Base-by-base conservation (phyloP, 2,113 vertebrate species). In the Halichoerus grypus region DNA sequence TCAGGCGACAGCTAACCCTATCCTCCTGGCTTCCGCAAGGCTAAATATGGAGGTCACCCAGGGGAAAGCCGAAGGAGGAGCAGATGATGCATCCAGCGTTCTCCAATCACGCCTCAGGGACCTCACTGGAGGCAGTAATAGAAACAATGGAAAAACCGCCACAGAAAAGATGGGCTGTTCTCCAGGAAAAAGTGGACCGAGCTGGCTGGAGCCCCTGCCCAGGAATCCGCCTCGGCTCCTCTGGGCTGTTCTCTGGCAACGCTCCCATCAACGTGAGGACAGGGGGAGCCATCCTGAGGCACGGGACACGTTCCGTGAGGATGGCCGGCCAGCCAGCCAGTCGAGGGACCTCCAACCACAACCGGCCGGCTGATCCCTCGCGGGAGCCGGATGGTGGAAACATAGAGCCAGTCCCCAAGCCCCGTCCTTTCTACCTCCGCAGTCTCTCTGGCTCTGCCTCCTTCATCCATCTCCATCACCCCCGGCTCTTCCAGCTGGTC, bases 341-440 rank as follows among this genome's bases (percentile, higher is more conserved):
- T 1, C 1, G 0, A 53, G 53, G 59, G 61, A 49, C 39, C 83
- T 46, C 61, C n/a, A 55, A 22, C 21, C 36, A 86, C 94, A 80
- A 39, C 65, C 26, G 14, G 31, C 18, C 6, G 3, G 36, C 59
- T 18, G 5, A 61, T 31, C 49, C 26, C 10, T 19, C 31, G 1
- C 31, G 22, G 55, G 61, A 92, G 65, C 10, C 36, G 28, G 59
- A 33, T 1, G 11, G 49, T 0, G 2, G 46, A 87, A 55, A 42
- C 33, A 67, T 33, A 83, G n/a, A 22, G 13, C 39, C 12, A 72
- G 55, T 5, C 53, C 36, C 53, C 10, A 33, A 39, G 42, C 22
- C 39, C 57, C 33, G 71, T 1, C 1, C 0, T 11, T n/a, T 72
- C 9, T 49, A 53, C 57, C 39, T 36, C 51, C 24, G 0, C 9